phyloP scores from a whole-genome alignment of 2,888 invertebrate genomes.

The Leptarthrus brevirostris region DNA sequence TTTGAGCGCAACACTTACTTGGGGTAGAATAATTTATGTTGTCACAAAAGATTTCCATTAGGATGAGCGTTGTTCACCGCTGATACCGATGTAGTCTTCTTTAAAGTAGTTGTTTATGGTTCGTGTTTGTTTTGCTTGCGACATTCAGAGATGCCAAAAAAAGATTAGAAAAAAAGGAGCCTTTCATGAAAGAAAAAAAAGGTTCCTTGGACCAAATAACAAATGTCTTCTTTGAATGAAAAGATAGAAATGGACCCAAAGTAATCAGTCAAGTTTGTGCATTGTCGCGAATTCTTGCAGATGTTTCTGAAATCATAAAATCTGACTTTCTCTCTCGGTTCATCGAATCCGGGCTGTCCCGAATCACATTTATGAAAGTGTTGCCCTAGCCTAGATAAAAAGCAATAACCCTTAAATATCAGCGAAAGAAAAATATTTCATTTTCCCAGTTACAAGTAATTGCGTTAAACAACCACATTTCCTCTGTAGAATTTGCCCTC shows the following conservation, averaged over 20 bases:
- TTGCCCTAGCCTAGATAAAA: too few relatives aligned
- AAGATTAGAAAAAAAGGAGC: conserved; percentile 21
- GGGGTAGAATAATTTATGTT: conserved; percentile 54
- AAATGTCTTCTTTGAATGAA: not conserved
- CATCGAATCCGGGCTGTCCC: too few relatives aligned
- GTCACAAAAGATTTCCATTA: conserved; percentile 55
- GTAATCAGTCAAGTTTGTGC: conserved; percentile 16
- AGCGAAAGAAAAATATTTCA: too few relatives aligned
- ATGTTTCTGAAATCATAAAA: too few relatives aligned
- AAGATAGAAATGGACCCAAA: not conserved
- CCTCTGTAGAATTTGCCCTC: too few relatives aligned
- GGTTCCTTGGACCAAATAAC: conserved; percentile 8
- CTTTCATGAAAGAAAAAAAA: not conserved
- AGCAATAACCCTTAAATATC: too few relatives aligned
- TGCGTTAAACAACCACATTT: too few relatives aligned
- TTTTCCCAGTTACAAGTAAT: too few relatives aligned
- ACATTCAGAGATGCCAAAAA: conserved; percentile 2
- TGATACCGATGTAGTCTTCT: conserved; percentile 19
- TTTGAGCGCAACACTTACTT: conserved; percentile 48
- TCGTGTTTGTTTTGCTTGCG: conserved; percentile 15
- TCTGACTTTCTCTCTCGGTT: too few relatives aligned
- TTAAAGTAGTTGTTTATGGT: not conserved
- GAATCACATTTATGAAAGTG: too few relatives aligned
- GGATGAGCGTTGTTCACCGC: conserved; percentile 23
- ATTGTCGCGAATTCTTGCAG: conserved; percentile 17